phyloP scores from a whole-genome alignment of 2,113 vertebrate species.

The Boleophthalmus pectinirostris region DNA sequence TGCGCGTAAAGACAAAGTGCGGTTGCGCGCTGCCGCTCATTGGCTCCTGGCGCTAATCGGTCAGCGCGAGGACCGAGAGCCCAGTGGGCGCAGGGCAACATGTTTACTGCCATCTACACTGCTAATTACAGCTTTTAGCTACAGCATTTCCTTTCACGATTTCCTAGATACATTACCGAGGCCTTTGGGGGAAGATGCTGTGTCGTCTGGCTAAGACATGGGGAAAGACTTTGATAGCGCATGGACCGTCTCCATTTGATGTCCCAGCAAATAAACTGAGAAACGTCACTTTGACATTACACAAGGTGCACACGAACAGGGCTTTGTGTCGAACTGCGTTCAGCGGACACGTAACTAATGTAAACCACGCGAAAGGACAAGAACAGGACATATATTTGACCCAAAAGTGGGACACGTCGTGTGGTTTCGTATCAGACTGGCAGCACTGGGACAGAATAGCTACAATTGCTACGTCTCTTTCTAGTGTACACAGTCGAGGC shows the following conservation, averaged over 20 bases:
- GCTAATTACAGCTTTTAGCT: background rate
- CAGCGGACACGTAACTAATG: background rate
- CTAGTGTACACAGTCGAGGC: slow-evolving; percentile 11
- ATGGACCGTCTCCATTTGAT: slow-evolving; percentile 24
- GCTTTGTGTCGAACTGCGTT: slow-evolving; percentile 1
- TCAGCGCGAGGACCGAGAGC: slow-evolving; percentile 25
- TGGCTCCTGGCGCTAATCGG: slow-evolving; percentile 53
- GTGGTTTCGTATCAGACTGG: slow-evolving; percentile 28
- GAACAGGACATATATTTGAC: background rate
- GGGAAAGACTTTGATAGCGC: slow-evolving; percentile 33
- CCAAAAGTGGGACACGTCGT: slow-evolving; percentile 21
- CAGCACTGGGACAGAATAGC: slow-evolving; percentile 22
- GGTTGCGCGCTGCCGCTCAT: slow-evolving; percentile 56
- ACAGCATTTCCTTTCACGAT: accelerated
- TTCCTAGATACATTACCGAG: background rate
- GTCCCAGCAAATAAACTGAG: slow-evolving; percentile 28
- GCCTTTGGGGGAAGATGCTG: slow-evolving; percentile 46
- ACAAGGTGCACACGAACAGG: slow-evolving; percentile 15
- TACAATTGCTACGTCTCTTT: slow-evolving; percentile 20
- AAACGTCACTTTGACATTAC: slow-evolving; percentile 42
- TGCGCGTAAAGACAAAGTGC: slow-evolving; percentile 33
- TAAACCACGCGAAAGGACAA: background rate
- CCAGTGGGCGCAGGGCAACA: slow-evolving; percentile 37
- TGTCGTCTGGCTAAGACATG: slow-evolving; percentile 38
- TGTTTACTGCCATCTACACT: slow-evolving; percentile 31